A percentile compares a stretch with the other conserved stretches of the same genome.
phyloP scores from a whole-genome alignment of 2,888 invertebrate species.

The Epirrhoe tristata region DNA sequence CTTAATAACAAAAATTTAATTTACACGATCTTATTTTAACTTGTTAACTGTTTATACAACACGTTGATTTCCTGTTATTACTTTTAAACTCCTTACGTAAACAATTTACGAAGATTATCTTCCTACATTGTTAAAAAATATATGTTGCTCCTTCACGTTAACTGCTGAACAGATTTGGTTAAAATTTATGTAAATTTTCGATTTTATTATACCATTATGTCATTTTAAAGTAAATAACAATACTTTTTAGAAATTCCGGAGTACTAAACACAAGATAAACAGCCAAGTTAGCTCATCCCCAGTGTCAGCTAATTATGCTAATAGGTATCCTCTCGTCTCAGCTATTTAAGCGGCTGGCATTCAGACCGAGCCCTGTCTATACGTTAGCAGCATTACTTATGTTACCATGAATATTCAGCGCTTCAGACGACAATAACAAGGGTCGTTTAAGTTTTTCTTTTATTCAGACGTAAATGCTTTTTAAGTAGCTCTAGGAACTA shows the following conservation, averaged over 20 bases:
- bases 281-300: conserved; percentile 28
- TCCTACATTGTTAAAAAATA: too few relatives aligned
- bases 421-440: conserved; percentile 11
- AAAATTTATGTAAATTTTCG: too few relatives aligned
- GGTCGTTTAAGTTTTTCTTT: conserved; percentile 8
- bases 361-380: conserved; percentile 17
- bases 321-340: conserved; percentile 28
- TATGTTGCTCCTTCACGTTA: too few relatives aligned
- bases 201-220: too few relatives aligned
- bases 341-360: conserved; percentile 24
- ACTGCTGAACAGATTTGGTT: too few relatives aligned
- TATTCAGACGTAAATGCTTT: conserved; percentile 5
- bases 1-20: too few relatives aligned
- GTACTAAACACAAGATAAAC: conserved; percentile 33
- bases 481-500: neutral
- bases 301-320: conserved; percentile 35
- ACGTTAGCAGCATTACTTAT: conserved; percentile 31
- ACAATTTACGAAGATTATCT: too few relatives aligned
- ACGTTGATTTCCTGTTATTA: too few relatives aligned
- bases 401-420: conserved; percentile 31
- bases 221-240: neutral
- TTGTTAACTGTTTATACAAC: too few relatives aligned
- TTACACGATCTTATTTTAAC: too few relatives aligned
- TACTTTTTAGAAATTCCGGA: conserved; percentile 6
- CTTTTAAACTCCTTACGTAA: too few relatives aligned